phyloP scores from a whole-genome alignment of 1,140 invertebrate species.

The Anthonomus grandis region DNA sequence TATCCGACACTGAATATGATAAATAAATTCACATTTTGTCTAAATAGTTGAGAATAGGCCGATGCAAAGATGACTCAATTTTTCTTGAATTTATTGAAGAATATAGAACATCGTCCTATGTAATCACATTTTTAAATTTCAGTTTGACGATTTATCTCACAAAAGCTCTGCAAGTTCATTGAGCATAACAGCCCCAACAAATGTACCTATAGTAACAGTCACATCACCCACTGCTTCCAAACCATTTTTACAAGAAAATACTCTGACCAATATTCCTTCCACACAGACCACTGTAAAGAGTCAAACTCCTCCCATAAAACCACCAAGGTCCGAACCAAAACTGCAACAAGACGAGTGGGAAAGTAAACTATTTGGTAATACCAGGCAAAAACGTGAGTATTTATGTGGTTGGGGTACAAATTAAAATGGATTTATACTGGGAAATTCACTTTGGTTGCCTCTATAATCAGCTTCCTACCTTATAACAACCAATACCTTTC shows the following conservation, averaged over 20 bases:
- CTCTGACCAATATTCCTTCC: slow-evolving; percentile 32
- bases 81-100: no score
- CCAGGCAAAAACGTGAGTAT: slow-evolving; percentile 39
- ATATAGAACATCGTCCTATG: no score
- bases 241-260: slow-evolving; percentile 51
- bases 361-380: slow-evolving; percentile 70
- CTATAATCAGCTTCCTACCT: no score
- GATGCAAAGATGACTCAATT: no score
- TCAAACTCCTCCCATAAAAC: slow-evolving; percentile 40
- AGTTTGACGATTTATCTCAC: slow-evolving; percentile 82
- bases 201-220: no score
- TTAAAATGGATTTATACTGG: no score
- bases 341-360: slow-evolving; percentile 74
- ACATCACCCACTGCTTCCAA: slow-evolving; percentile 37
- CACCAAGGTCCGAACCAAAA: slow-evolving; percentile 51
- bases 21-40: no score
- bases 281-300: slow-evolving; percentile 16
- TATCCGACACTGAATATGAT: no score
- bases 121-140: slow-evolving; percentile 28
- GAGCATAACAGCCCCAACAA: slow-evolving; percentile 51
- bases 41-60: no score
- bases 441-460: no score
- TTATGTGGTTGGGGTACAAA: not conserved
- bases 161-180: slow-evolving; percentile 83
- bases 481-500: no score